These are phyloP conservation scores for Carterocephalus palaemon DNA, from an alignment of 2,888 invertebrate species.

Conservation along the genomic window DNA sequence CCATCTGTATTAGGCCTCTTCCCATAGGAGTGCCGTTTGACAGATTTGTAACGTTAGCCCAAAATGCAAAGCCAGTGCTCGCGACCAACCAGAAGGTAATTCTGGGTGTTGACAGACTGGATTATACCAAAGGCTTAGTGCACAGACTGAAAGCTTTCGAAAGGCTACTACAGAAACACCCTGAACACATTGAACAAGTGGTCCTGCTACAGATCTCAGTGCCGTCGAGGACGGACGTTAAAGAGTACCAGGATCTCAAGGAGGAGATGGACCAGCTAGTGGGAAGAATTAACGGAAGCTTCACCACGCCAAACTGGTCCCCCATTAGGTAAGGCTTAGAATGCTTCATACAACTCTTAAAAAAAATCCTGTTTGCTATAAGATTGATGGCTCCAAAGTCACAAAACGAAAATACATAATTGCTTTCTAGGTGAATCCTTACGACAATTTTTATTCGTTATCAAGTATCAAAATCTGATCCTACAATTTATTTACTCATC, in stretches of 20 bases:
- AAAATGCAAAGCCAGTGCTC: constrained; percentile 83
- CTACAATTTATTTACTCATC: background rate
- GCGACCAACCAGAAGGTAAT: constrained; percentile 89
- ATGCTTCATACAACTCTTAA: too few relatives aligned
- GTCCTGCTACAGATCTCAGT: constrained; percentile 91
- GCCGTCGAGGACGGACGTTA: constrained; percentile 93
- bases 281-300: constrained; percentile 91
- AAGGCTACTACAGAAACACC: constrained; percentile 87
- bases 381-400: too few relatives aligned
- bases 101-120: constrained; percentile 92
- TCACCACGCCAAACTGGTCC: constrained; percentile 95
- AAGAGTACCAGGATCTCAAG: constrained; percentile 93
- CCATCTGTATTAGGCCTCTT: constrained; percentile 89
- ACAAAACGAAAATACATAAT: too few relatives aligned
- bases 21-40: constrained; percentile 95
- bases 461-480: too few relatives aligned
- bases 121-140: constrained; percentile 94
- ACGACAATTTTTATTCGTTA: background rate
- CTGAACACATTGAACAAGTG: constrained; percentile 91
- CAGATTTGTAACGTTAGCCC: constrained; percentile 88
- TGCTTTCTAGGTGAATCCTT: too few relatives aligned
- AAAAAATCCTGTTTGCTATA: too few relatives aligned
- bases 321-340: constrained; percentile 81
- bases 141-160: constrained; percentile 90
- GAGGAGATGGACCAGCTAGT: constrained; percentile 94